Evolutionary conservation across 2,888 invertebrate genomes (phyloP), one percentile per base, ranked within the genome.

Genomic region (Drosophila antonietae): DNA sequence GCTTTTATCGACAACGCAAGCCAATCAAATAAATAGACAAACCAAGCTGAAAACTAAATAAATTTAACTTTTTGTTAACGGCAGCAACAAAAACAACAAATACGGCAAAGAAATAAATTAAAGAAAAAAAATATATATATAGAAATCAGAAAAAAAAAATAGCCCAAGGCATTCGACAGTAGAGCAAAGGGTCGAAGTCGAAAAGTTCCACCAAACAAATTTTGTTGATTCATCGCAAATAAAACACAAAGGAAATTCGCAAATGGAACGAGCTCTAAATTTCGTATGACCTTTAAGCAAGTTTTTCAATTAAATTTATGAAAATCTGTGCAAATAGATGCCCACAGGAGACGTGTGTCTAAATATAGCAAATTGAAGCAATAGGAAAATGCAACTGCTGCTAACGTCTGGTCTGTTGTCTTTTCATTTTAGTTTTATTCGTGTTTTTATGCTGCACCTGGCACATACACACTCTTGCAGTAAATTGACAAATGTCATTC

Each of bases 11-110:
- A 56, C 57, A 68, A 63, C 66, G 59, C 59, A 52, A 68, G 72
- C 80, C 88, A 83, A 83, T 88, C 88, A 88, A 88, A 68, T 72
- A 80, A 83, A 84, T 80, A 82, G 88, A 74, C 72, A 88, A 85
- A 80, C 83, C 77, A 69, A 84, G 60, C 82, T 73, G 66, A 47
- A 73, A 69, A 72, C 82, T 60, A 88, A 82, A 82, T 80, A 80
- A 88, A 88, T 77, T 71, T 71, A 75, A 71, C 64, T 83, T 75
- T 61, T 62, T 51, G 60, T 49, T 56, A 55, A n/a, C 20, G 43
- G 18, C 49, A 44, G 35, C 20, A 47, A 1, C 12, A 51, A 14
- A 12, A 51, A 8, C 51, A 33, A 14, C 51, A 20, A 3, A 49
- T 55, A 31, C 47, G 12, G 20, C 44, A 12, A 44, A 12, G 44